Base-by-base conservation (phyloP, 2,888 invertebrate genomes). In the Lepetodrilus schrolli region DNA sequence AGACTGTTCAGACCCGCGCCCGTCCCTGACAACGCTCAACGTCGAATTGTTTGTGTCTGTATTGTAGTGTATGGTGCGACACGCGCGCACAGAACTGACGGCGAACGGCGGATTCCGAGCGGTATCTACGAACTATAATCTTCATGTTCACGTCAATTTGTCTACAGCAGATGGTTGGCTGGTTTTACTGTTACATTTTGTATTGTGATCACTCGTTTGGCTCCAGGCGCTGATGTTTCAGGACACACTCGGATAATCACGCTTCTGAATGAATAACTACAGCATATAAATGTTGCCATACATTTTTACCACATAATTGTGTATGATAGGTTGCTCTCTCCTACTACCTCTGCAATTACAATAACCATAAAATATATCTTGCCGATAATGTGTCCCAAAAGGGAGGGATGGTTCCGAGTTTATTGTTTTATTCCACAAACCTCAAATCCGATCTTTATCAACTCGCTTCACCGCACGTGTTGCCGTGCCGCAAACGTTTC, bases 141-240 rank as follows among this genome's bases (percentile, higher is more conserved):
- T 30, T 13, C 30, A 17, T 58, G 26, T 58, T 58, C 17, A 17
- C n/a, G 58, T 58, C 58, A 58, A 58, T 58, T 58, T 58, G 58
- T 58, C 58, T 5, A 26, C 30, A 23, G 58, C 58, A 58, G 58
- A 58, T 58, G 58, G 58, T 58, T 58, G 17, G 58, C 13, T n/a
- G 34, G 23, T 58, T 58, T 58, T 30, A 58, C 58, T 34, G 58
- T 58, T 58, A 58, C 58, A 30, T 30, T 58, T 58, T 17, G 30
- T 58, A 26, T 58, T 58, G 58, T 58, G 30, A 58, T 34, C 58
- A 34, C 34, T 58, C 34, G 30, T 58, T 58, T 30, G 26, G 23
- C 58, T 30, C n/a, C 30, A 23, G 30, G 30, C 26, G 30, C 30
- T 17, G 8, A 17, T 8, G 17, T n/a, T 17, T 58, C 13, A 30